Evolutionary conservation across 2,113 vertebrate species (phyloP).

Genomic region (Callithrix jacchus): DNA sequence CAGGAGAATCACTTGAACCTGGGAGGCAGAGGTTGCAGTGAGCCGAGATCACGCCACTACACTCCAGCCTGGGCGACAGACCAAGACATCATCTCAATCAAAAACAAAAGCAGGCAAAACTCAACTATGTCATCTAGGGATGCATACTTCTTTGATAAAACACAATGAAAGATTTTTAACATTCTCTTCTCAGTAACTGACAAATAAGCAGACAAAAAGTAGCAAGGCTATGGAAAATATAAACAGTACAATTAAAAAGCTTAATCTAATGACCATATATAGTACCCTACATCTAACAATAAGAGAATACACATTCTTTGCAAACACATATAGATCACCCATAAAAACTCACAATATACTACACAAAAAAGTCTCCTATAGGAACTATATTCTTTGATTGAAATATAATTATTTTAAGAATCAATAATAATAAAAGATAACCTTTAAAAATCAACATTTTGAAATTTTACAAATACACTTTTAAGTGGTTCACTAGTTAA

Average conservation of each 20-base stretch:
- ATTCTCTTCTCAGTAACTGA: constrained; percentile 14
- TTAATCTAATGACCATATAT: background rate
- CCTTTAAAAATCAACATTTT: background rate
- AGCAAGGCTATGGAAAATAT: background rate
- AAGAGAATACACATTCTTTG: background rate
- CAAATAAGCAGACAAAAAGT: background rate
- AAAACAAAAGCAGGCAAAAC: constrained; percentile 2
- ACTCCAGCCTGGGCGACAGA: too few relatives aligned
- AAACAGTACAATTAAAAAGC: background rate
- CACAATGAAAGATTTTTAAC: background rate
- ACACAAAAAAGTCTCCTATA: background rate
- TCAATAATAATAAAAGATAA: background rate
- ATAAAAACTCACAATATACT: background rate
- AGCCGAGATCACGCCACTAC: too few relatives aligned
- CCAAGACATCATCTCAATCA: background rate
- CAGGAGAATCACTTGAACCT: too few relatives aligned
- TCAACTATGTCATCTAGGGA: background rate
- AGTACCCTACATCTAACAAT: background rate
- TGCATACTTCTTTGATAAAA: background rate
- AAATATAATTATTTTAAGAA: constrained; percentile 41
- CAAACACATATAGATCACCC: background rate
- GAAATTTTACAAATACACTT: constrained; percentile 17
- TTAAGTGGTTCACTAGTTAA: background rate
- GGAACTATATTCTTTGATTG: background rate
- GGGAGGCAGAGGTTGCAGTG: too few relatives aligned